Conservation (phyloP, 1,140 invertebrate genomes). For the Psilanteris sp. region DNA sequence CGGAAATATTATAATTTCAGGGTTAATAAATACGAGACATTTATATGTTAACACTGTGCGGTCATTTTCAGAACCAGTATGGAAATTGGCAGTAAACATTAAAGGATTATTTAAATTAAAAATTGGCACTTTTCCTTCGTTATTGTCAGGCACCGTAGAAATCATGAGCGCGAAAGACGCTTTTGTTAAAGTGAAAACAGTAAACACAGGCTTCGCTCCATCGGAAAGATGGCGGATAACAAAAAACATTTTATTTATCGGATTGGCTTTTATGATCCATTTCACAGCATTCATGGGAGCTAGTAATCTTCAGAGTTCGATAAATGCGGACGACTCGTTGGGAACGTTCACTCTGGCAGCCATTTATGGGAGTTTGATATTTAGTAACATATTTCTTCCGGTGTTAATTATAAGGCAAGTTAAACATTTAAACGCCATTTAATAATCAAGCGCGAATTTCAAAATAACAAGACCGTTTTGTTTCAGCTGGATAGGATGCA, state of each 20-base stretch:
- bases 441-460: too few relatives aligned
- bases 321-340: slow-evolving; percentile 84
- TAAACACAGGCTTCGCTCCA: slow-evolving; percentile 68
- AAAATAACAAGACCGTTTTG: too few relatives aligned
- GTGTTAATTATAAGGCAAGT: slow-evolving; percentile 85
- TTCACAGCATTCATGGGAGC: slow-evolving; percentile 92
- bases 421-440: too few relatives aligned
- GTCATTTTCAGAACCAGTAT: too few relatives aligned
- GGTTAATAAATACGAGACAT: too few relatives aligned
- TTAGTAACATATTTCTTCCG: slow-evolving; percentile 91
- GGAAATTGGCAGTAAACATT: too few relatives aligned
- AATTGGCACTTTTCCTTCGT: too few relatives aligned
- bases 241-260: slow-evolving; percentile 86
- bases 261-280: slow-evolving; percentile 89
- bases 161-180: slow-evolving; percentile 47
- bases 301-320: slow-evolving; percentile 88
- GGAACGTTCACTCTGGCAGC: slow-evolving; percentile 86
- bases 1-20: too few relatives aligned
- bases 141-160: too few relatives aligned
- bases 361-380: slow-evolving; percentile 89
- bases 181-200: slow-evolving; percentile 64
- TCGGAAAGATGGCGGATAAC: slow-evolving; percentile 85
- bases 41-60: too few relatives aligned
- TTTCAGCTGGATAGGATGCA: slow-evolving; percentile 88
- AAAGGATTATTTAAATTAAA: too few relatives aligned